Percentiles rank a stretch among this genome's conserved stretches.
These are phyloP conservation scores for Seira ritae DNA, from an alignment of 2,888 invertebrate genomes.

Conservation along the genomic window DNA sequence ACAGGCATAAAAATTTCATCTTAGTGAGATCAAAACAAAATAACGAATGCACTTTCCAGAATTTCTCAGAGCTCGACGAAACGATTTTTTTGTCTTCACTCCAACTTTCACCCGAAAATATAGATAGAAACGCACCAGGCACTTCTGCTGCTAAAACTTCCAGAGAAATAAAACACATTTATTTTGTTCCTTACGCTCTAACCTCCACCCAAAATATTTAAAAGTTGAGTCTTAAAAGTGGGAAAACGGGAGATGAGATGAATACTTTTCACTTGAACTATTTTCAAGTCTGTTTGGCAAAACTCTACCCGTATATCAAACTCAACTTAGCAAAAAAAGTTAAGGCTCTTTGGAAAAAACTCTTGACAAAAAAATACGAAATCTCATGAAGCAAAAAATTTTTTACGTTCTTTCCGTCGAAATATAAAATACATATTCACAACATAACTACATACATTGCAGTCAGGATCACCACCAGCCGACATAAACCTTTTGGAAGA, in stretches of 20 bases:
- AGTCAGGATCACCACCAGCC: background rate
- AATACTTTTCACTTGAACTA: background rate
- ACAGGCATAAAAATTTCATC: slow-evolving; percentile 42
- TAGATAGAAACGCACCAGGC: too few species aligned
- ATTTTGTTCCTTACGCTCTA: background rate
- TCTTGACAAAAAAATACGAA: slow-evolving; percentile 1
- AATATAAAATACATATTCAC: background rate
- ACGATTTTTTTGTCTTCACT: too few species aligned
- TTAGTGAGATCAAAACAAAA: slow-evolving; percentile 21
- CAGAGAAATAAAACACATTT: background rate
- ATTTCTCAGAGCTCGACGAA: background rate
- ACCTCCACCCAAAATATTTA: slow-evolving; percentile 4
- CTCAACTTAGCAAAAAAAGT: background rate
- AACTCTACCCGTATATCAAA: slow-evolving; percentile 5
- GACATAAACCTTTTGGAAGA: background rate
- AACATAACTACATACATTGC: background rate
- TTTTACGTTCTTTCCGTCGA: background rate
- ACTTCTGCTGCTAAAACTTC: too few species aligned
- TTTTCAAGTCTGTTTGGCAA: slow-evolving; percentile 7
- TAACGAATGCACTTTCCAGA: slow-evolving; percentile 19
- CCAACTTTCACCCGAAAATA: too few species aligned
- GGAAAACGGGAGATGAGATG: background rate
- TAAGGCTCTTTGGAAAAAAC: slow-evolving; percentile 10
- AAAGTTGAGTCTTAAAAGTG: background rate
- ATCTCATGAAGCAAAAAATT: slow-evolving; percentile 6